Evolutionary conservation across 2,113 vertebrate species (phyloP).

Genomic region (Scopus umbretta): DNA sequence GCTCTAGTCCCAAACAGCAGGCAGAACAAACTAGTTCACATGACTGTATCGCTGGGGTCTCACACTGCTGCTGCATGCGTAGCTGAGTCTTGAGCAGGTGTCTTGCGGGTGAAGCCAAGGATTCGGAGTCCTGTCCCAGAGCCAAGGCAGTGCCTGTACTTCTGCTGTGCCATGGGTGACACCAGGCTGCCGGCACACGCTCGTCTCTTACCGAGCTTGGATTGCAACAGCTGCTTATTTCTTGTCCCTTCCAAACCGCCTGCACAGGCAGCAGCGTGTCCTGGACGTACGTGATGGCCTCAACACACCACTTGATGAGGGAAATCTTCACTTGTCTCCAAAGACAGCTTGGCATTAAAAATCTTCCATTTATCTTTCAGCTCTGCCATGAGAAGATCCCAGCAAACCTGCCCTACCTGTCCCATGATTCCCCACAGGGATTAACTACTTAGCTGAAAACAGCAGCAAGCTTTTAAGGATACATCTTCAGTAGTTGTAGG

Average conservation of each 20-base stretch:
- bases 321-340: neutral
- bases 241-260: too few relatives aligned
- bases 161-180: neutral
- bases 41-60: rapidly evolving
- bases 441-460: neutral
- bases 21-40: too few relatives aligned
- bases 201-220: neutral
- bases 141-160: neutral
- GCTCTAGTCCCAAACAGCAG: neutral
- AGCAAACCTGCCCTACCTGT: neutral
- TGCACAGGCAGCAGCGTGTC: neutral
- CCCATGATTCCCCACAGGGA: neutral
- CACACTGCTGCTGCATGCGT: too few relatives aligned
- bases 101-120: neutral
- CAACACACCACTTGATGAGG: rapidly evolving
- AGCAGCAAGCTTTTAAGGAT: neutral
- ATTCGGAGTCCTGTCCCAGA: too few relatives aligned
- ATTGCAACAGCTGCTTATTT: neutral
- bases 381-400: neutral
- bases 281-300: rapidly evolving
- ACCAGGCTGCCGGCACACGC: neutral
- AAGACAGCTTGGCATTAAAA: neutral
- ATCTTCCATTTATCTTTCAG: neutral
- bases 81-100: too few relatives aligned
- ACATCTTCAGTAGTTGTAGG: neutral